Evolutionary conservation across 2,797 vertebrate species (phyloP), one percentile per base, ranked within the genome.

Genomic region (Pipistrellus pygmaeus): DNA sequence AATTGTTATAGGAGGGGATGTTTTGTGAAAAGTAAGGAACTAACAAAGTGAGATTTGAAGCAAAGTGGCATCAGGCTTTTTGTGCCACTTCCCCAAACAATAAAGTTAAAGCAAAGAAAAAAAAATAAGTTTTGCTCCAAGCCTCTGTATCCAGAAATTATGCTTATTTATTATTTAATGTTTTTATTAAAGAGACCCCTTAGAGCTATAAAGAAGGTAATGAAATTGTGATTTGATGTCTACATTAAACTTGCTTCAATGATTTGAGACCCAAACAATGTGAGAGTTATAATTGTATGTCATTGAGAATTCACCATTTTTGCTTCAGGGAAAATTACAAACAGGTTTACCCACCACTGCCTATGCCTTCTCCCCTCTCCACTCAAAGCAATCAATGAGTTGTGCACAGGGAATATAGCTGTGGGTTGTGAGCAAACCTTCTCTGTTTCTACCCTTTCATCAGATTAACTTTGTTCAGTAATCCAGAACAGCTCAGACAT

Each of bases 1-100:
- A 78, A 88, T 30, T 46, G 23, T 81, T 81, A 83, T 8, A 77
- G 14, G 21, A 85, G 73, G 38, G 18, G 15, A 81, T 78, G 35
- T 6, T 88, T 23, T 60, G 55, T 51, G 32, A 93, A 95, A 88
- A 83, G 23, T 38, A 87, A 93, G 75, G 46, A 91, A 73, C 6
- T 53, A 72, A 82, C 23, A 93, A 78, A 73, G 2, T 13, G 51
- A 93, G 30, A 90, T 82, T 81, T 80, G 57, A 95, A 87, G 21
- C 38, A 93, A 85, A 80, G 60, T 48, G 68, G 41, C 57, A 44
- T 81, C 32, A 78, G 69, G 32, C 15, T 83, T 77, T 73, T 41
- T 38, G 75, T n/a, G 32, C 32, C 38, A 57, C 25, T 17, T 80
- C 17, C 60, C n/a, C 71, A 77, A 85, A 88, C 4, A 73, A 78